phyloP scores from a whole-genome alignment of 2,113 vertebrate species.

The Otis tarda region DNA sequence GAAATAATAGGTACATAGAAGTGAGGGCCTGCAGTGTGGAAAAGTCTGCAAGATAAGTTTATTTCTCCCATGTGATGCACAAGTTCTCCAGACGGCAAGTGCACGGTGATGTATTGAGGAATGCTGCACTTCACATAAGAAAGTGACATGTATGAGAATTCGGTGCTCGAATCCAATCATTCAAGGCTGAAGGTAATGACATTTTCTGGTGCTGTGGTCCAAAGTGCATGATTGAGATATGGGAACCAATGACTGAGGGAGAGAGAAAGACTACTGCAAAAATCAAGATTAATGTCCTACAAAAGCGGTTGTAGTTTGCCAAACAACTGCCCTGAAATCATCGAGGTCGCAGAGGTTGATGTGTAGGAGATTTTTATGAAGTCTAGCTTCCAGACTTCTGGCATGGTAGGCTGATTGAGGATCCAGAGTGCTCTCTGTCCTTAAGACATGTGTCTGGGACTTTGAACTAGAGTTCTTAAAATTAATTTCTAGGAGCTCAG shows the following conservation, averaged over 20 bases:
- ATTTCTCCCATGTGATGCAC: not conserved
- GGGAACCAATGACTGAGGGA: not conserved
- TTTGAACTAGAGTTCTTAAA: not conserved
- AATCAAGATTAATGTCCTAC: not conserved
- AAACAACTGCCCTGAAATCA: fast-evolving
- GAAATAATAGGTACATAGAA: not conserved
- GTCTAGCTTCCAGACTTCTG: not conserved
- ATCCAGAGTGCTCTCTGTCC: not conserved
- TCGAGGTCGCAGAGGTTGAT: not conserved
- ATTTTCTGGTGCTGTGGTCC: not conserved
- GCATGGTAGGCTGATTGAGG: not conserved
- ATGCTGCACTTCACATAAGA: not conserved
- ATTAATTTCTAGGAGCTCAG: not conserved
- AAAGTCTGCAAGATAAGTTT: not conserved
- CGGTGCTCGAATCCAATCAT: not conserved
- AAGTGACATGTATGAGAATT: not conserved
- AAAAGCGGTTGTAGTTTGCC: not conserved
- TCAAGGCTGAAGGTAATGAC: not conserved
- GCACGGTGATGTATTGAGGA: not conserved
- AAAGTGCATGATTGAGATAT: not conserved
- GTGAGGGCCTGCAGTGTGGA: not conserved
- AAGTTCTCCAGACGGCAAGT: not conserved
- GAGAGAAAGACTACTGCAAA: not conserved
- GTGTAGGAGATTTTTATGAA: not conserved
- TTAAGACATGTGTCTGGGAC: not conserved